Base-by-base conservation (phyloP, 2,113 vertebrate genomes). In the Willisornis vidua region DNA sequence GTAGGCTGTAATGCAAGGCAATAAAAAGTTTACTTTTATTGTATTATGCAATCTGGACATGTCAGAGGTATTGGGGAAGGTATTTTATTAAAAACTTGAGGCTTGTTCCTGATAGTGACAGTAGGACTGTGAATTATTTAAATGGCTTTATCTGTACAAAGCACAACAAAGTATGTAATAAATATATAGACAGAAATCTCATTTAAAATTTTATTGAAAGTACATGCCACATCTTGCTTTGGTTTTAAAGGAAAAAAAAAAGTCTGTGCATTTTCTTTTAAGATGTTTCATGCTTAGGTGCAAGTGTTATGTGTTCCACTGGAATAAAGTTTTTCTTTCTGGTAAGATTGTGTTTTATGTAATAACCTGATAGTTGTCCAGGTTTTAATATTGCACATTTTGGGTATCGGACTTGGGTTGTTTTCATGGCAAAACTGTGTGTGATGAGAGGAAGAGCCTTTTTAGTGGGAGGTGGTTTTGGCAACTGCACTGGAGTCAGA, bases 41-140 rank as follows among this genome's bases (percentile, higher is more conserved):
- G 0, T 74, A 8, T 74, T 2, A 0, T 9, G 13, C 39, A 72
- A 45, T 72, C 48, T 59, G 51, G 25, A 54, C 31, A 1, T 48
- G 16, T 48, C 80, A 92, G 35, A 71, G 25, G 28, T 87, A 31
- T 66, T 85, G 81, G 28, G 77, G 72, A 90, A 81, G 24, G 62
- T 26, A 58, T 33, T 74, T 52, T 57, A 11, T 68, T 14, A 48
- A 81, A 59, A 58, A 75, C 24, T 24, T 4, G 4, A 29, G 22
- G 9, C n/a, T 89, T 89, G 9, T 62, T 89, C 43, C 10, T 31
- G 61, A 39, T 35, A 71, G 6, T 55, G 48, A 18, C 59, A 33
- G 26, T 67, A 78, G 35, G 43, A 19, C 29, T 48, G 29, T 49
- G 48, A 78, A 61, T 72, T 78, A 78, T 78, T 57, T 68, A 48